Evolutionary conservation across 2,797 vertebrate genomes (phyloP), one percentile per base, ranked within the genome.

Genomic region (Ptychadena robeensis): DNA sequence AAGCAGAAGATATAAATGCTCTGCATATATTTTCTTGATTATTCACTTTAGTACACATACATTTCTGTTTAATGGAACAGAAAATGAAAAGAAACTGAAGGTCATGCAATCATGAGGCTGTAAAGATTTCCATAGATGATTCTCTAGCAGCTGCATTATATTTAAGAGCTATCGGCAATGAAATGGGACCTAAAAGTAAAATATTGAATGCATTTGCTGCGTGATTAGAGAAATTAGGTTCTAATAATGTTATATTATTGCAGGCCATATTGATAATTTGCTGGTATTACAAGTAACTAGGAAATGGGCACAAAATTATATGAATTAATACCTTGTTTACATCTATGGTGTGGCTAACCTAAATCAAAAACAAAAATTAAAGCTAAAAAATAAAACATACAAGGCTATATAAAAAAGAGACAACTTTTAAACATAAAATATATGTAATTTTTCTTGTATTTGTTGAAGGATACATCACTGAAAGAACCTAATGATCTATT

Each of bases 71-170:
- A 83, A 74, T 84, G 82, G 82, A 63, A 84, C 70, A 83, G 82
- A 80, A 84, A 84, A 84, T 84, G 82, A 80, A 84, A 73, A 80
- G 69, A 79, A 67, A 66, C 61, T 67, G 75, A 79, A 83, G 82
- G 76, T 84, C 76, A 84, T 64, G 64, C 70, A 74, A 68, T 74
- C 70, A 78, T 59, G 37, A 68, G 30, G 61, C 35, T 44, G 70
- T 80, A 80, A 80, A 80, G 64, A 80, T 84, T 74, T 61, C 66
- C 61, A 63, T 78, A 65, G 59, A 65, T 71, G 73, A 71, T 82
- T 77, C 59, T 63, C 67, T 76, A 68, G 73, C 38, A 81, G 44
- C 9, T 22, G 66, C 65, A 65, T 53, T 81, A 59, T 74, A 82
- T 63, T 68, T 81, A 73, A 73, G n/a, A 77, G 67, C 14, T 61